A percentile compares a stretch with the other conserved stretches of the same genome.
Evolutionary conservation across 2,888 invertebrate species (phyloP).

Genomic region (Quadroppia sp.): DNA sequence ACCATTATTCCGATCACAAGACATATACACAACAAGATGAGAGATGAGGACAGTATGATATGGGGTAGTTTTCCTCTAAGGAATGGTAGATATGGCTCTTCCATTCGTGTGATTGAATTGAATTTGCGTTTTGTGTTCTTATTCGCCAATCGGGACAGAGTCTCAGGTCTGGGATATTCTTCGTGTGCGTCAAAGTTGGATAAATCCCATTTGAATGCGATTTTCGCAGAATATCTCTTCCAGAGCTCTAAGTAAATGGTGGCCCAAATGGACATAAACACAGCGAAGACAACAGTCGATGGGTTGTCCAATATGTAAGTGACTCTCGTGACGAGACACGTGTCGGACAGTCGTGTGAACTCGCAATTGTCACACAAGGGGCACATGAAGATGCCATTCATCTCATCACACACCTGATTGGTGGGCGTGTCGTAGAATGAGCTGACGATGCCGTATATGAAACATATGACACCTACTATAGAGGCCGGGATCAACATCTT

Average conservation of each 20-base stretch:
- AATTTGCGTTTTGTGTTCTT: constrained; percentile 63
- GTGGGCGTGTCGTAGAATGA: constrained; percentile 63
- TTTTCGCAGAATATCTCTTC: constrained; percentile 91
- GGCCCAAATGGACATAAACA: constrained; percentile 94
- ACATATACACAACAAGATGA: constrained; percentile 66
- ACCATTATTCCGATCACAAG: constrained; percentile 83
- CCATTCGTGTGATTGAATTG: constrained; percentile 54
- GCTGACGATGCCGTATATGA: constrained; percentile 69
- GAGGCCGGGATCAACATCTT: constrained; percentile 82
- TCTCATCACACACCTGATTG: constrained; percentile 67
- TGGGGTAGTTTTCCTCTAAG: constrained; percentile 86
- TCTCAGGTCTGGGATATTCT: constrained; percentile 90
- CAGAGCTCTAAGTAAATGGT: constrained; percentile 89
- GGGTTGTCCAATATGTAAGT: constrained; percentile 91
- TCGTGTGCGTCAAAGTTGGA: constrained; percentile 76
- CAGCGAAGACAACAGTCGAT: constrained; percentile 85
- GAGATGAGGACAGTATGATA: constrained; percentile 76
- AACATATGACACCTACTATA: constrained; percentile 71
- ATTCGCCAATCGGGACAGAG: constrained; percentile 72
- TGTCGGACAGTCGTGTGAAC: constrained; percentile 76
- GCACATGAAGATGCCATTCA: constrained; percentile 66
- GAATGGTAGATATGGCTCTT: constrained; percentile 82
- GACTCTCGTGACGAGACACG: constrained; percentile 76
- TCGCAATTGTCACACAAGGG: constrained; percentile 86
- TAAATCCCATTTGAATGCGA: constrained; percentile 94